Conservation (phyloP, 2,888 invertebrate species). For the Campoplex nolae region DNA sequence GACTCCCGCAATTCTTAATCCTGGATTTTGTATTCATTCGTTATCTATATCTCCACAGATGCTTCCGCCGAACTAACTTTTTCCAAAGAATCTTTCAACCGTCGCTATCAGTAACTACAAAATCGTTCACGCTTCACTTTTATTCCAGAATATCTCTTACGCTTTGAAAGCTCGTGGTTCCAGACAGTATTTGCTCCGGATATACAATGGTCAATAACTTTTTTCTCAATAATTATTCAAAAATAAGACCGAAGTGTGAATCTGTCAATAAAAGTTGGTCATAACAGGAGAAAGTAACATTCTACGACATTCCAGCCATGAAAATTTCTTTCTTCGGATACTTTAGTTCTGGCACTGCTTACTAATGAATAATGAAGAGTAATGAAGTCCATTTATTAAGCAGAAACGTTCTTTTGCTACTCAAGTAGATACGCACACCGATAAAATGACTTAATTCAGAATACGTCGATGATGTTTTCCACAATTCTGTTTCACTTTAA, state of each 20-base stretch:
- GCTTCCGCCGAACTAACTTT: background rate
- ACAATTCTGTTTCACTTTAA: background rate
- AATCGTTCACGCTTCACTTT: background rate
- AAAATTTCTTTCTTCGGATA: background rate
- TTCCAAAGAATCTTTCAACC: background rate
- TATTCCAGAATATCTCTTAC: background rate
- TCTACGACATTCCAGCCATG: background rate
- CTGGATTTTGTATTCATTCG: background rate
- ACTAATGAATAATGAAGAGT: background rate
- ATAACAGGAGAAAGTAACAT: background rate
- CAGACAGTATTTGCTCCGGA: background rate
- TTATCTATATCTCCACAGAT: background rate
- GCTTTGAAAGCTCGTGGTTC: background rate
- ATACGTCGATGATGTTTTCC: background rate
- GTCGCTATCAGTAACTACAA: background rate
- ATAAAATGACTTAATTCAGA: background rate
- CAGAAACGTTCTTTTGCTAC: background rate
- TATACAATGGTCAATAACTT: background rate
- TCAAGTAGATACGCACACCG: background rate
- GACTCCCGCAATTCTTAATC: background rate
- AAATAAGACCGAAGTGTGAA: background rate
- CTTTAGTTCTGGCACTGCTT: background rate
- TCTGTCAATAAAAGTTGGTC: background rate
- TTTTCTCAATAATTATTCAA: background rate
- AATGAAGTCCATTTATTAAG: background rate